Evolutionary conservation across 2,888 invertebrate species (phyloP).

Genomic region (Folsomia manolachei): DNA sequence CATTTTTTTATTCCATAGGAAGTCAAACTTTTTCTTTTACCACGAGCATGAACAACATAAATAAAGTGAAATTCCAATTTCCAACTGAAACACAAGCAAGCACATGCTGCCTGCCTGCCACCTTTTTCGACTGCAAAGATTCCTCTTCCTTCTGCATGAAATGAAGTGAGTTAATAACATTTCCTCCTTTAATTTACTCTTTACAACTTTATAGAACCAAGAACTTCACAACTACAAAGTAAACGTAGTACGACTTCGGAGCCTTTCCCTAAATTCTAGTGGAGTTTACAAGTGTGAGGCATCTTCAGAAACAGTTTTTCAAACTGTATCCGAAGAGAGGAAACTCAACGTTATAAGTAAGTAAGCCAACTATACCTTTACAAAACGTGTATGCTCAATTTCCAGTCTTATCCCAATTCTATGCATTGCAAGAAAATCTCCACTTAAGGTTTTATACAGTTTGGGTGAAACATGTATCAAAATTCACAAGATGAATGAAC

Average conservation of each 20-base stretch:
- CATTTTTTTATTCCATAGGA: neutral
- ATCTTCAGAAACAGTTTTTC: constrained; percentile 69
- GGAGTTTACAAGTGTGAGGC: constrained; percentile 73
- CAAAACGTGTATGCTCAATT: neutral
- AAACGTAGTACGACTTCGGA: constrained; percentile 14
- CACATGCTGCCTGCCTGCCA: too few species aligned
- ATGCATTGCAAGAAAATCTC: too few species aligned
- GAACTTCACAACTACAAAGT: constrained; percentile 6
- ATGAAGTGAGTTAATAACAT: constrained; percentile 19
- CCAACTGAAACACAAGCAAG: neutral
- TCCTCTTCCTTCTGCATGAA: constrained; percentile 20
- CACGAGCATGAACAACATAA: neutral
- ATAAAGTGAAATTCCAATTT: neutral
- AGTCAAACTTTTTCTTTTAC: neutral
- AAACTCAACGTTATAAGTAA: constrained; percentile 21
- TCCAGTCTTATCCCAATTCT: too few species aligned
- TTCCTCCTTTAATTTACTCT: constrained; percentile 14
- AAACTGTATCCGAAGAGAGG: constrained; percentile 15
- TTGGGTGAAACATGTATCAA: too few species aligned
- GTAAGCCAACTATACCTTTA: neutral
- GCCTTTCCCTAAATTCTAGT: constrained; percentile 58
- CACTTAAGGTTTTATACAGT: too few species aligned
- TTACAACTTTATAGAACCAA: constrained; percentile 17
- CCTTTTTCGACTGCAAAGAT: neutral
- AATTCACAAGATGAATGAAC: too few species aligned